Percentiles rank a stretch among this genome's conserved stretches.
Conservation (phyloP, 2,888 invertebrate genomes). For the Polylopha cassiicola region DNA sequence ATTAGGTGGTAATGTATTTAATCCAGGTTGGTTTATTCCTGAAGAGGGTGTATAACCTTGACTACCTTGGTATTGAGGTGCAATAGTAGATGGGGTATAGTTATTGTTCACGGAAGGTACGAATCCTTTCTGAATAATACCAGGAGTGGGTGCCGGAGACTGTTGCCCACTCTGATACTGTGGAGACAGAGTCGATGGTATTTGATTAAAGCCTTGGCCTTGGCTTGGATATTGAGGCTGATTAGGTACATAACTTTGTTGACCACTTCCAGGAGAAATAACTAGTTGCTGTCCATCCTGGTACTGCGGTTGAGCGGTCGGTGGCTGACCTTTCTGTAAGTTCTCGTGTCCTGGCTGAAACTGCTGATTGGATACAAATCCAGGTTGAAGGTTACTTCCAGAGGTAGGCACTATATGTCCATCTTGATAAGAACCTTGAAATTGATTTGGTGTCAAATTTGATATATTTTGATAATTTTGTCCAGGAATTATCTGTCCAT, state of each 20-base stretch:
- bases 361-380: background rate
- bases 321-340: background rate
- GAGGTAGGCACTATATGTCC: too few species aligned
- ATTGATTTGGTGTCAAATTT: too few species aligned
- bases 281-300: slow-evolving; percentile 5
- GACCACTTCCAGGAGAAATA: too few species aligned
- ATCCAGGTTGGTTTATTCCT: too few species aligned
- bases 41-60: slow-evolving; percentile 3
- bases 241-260: too few species aligned
- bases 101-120: background rate
- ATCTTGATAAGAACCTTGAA: too few species aligned
- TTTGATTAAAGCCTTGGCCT: slow-evolving; percentile 1
- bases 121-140: background rate
- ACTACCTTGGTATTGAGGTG: slow-evolving; percentile 5
- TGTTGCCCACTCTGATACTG: slow-evolving; percentile 5
- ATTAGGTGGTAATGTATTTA: too few species aligned
- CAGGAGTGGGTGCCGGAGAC: background rate
- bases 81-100: slow-evolving; percentile 1
- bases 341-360: too few species aligned
- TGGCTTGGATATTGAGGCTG: background rate
- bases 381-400: too few species aligned
- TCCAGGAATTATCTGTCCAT: too few species aligned
- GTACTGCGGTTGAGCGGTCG: slow-evolving; percentile 1
- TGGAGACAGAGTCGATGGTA: slow-evolving; percentile 2
- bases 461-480: too few species aligned